Conservation (phyloP, 1,140 invertebrate genomes). For the Drosophila lini region DNA sequence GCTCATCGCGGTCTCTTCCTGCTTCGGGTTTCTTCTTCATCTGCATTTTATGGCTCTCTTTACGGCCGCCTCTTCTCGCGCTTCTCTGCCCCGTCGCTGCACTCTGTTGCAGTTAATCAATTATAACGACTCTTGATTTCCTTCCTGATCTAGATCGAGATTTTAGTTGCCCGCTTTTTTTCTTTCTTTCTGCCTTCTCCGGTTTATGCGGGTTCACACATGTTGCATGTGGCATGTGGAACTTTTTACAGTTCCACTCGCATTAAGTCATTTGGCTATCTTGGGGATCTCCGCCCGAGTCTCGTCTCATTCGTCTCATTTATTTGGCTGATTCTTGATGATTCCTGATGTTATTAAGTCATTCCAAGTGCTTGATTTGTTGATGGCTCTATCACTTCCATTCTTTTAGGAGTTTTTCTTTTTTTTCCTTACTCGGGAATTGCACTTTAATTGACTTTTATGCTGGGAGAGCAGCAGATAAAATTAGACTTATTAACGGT, state of each 20-base stretch:
- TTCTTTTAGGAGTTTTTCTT: slow-evolving; percentile 10
- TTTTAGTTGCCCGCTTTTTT: slow-evolving; percentile 48
- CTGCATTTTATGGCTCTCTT: slow-evolving; percentile 35
- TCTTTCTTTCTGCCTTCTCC: slow-evolving; percentile 4
- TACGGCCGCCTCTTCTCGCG: slow-evolving; percentile 9
- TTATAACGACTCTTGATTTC: slow-evolving; percentile 85
- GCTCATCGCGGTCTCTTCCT: slow-evolving; percentile 55
- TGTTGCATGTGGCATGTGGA: slow-evolving; percentile 29
- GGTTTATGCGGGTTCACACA: slow-evolving; percentile 47
- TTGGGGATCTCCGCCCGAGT: slow-evolving; percentile 10
- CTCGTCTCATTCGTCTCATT: slow-evolving; percentile 31
- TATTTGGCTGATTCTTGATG: slow-evolving; percentile 45
- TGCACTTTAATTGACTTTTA: slow-evolving; percentile 66
- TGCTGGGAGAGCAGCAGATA: slow-evolving; percentile 11
- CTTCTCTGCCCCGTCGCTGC: slow-evolving; percentile 13
- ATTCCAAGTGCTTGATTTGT: slow-evolving; percentile 57
- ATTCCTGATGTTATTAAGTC: slow-evolving; percentile 52
- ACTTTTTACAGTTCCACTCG: slow-evolving; percentile 47
- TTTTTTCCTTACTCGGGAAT: slow-evolving; percentile 11
- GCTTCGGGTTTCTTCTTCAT: slow-evolving; percentile 62
- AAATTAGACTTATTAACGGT: slow-evolving; percentile 20
- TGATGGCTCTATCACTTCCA: slow-evolving; percentile 59
- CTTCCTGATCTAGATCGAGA: slow-evolving; percentile 84
- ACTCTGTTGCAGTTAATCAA: slow-evolving; percentile 82
- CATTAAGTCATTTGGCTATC: slow-evolving; percentile 66